Evolutionary conservation across 2,797 vertebrate species (phyloP).

Genomic region (Acanthopagrus latus): DNA sequence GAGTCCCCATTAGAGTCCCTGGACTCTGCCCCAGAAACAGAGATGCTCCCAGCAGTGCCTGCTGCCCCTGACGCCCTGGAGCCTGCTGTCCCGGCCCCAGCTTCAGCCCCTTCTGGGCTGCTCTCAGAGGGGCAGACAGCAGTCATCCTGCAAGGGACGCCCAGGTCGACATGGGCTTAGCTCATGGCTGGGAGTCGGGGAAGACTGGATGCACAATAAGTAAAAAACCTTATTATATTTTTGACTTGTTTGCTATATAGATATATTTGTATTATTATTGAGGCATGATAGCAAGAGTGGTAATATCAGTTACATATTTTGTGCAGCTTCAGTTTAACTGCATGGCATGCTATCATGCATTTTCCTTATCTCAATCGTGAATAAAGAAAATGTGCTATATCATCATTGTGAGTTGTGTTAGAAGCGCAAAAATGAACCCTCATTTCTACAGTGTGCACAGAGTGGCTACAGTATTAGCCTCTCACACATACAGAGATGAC

Average conservation of each 20-base stretch:
- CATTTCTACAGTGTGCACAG: neutral
- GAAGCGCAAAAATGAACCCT: neutral
- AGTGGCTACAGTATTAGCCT: neutral
- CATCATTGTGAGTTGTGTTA: neutral
- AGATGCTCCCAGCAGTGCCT: constrained; percentile 51
- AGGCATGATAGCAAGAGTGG: neutral
- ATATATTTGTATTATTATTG: no score
- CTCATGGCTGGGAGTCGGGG: constrained; percentile 66
- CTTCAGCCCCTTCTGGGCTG: constrained; percentile 73
- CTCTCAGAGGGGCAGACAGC: constrained; percentile 88
- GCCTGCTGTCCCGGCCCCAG: constrained; percentile 61
- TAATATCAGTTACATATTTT: neutral
- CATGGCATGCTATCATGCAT: neutral
- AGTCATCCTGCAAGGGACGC: constrained; percentile 89
- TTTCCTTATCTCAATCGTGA: neutral
- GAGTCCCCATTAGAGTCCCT: constrained; percentile 66
- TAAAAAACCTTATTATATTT: constrained; percentile 9
- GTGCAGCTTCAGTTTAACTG: neutral
- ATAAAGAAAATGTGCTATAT: neutral
- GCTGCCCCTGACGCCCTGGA: constrained; percentile 49
- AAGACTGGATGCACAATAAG: constrained; percentile 31
- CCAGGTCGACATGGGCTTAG: constrained; percentile 64
- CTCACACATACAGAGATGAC: neutral
- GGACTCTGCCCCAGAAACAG: constrained; percentile 58
- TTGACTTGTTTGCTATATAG: neutral